phyloP scores from a whole-genome alignment of 2,888 invertebrate species.

The Calameuta pallipes region DNA sequence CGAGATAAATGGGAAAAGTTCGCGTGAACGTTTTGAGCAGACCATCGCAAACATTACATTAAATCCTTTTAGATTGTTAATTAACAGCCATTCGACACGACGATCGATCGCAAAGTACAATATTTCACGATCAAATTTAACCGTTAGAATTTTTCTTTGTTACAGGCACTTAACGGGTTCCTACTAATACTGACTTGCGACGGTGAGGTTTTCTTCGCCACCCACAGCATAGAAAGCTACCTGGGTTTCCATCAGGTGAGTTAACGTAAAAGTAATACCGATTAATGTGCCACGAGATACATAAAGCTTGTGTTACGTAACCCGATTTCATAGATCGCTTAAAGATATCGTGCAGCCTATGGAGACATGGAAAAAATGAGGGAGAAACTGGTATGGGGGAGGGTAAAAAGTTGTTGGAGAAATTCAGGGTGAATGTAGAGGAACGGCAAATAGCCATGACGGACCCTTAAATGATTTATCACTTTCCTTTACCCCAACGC shows the following conservation, averaged over 20 bases:
- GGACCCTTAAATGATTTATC: not conserved
- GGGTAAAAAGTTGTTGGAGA: not conserved
- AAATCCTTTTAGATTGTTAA: not conserved
- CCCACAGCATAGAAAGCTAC: slow-evolving; percentile 99
- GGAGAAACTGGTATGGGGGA: not conserved
- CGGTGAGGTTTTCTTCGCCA: slow-evolving; percentile 99
- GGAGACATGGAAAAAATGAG: not conserved
- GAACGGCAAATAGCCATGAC: not conserved
- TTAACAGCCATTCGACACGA: not conserved
- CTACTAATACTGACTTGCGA: slow-evolving; percentile 98
- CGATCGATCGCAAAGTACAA: not conserved
- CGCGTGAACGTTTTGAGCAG: slow-evolving; percentile 36
- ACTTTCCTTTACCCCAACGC: not conserved
- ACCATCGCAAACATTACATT: not conserved
- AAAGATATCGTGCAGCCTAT: not conserved
- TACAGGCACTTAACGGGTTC: slow-evolving; percentile 98
- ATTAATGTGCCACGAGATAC: not conserved
- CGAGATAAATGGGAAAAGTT: slow-evolving; percentile 56
- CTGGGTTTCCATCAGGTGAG: slow-evolving; percentile 99
- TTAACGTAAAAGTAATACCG: slow-evolving; percentile 21
- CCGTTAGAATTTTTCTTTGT: slow-evolving; percentile 42
- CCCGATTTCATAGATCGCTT: not conserved
- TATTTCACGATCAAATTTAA: not conserved
- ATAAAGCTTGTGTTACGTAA: not conserved
- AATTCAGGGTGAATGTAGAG: not conserved